Evolutionary conservation across 2,797 vertebrate species (phyloP).

Genomic region (Protonibea diacanthus): DNA sequence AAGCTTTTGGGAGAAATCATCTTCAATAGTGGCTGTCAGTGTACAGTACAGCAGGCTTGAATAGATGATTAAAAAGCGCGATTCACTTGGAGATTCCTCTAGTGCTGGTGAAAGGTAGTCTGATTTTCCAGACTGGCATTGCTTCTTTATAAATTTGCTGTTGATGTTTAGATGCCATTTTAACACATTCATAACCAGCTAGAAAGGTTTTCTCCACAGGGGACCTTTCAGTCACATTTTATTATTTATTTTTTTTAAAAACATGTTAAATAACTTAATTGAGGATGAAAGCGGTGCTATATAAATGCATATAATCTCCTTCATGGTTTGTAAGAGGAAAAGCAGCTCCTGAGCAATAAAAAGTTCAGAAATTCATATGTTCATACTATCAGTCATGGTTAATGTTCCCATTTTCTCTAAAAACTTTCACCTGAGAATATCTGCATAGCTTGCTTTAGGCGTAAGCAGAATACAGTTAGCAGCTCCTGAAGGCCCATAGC

Average conservation of each 20-base stretch:
- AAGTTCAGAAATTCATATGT: constrained; percentile 27
- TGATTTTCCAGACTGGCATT: constrained; percentile 57
- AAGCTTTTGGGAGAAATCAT: constrained; percentile 38
- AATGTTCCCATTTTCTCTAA: constrained; percentile 22
- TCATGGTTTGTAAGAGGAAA: constrained; percentile 4
- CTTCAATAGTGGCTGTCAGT: constrained; percentile 33
- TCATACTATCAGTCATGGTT: constrained; percentile 16
- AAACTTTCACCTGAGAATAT: constrained; percentile 34
- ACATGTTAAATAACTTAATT: not conserved
- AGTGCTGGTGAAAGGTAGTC: constrained; percentile 58
- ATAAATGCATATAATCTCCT: not conserved
- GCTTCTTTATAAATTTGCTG: constrained; percentile 37
- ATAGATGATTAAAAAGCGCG: constrained; percentile 60
- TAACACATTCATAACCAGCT: constrained; percentile 3
- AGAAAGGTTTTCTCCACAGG: not conserved
- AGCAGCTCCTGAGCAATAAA: constrained; percentile 12
- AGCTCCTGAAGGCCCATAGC: constrained; percentile 37
- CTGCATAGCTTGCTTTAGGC: constrained; percentile 32
- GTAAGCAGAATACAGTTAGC: constrained; percentile 23
- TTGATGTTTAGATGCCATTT: constrained; percentile 34
- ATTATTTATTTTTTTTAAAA: not conserved
- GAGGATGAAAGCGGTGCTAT: not conserved
- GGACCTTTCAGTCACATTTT: constrained; percentile 21
- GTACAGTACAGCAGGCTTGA: constrained; percentile 34
- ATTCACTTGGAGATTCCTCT: constrained; percentile 47